A percentile compares a stretch with the other conserved stretches of the same genome.
phyloP scores from a whole-genome alignment of 2,113 vertebrate species.

The Dasyurus viverrinus region DNA sequence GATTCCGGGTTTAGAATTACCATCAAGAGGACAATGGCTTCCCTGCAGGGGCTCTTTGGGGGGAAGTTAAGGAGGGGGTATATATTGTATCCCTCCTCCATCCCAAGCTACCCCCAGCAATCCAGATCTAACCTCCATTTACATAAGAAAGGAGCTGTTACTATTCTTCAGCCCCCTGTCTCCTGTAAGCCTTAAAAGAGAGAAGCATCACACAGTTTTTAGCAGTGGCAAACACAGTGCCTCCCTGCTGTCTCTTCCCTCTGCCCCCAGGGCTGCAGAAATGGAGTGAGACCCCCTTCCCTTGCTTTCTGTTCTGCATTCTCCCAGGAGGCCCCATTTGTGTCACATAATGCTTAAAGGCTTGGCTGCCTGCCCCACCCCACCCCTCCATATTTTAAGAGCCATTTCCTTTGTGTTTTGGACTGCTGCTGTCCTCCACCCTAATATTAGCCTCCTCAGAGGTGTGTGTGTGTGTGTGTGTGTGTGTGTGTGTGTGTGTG shows the following conservation, averaged over 20 bases:
- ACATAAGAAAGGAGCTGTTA: not conserved
- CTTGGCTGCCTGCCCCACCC: not conserved
- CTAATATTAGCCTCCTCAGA: not conserved
- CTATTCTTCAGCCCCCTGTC: fast-evolving
- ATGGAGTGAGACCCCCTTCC: fast-evolving
- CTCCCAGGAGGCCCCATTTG: not conserved
- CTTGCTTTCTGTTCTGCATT: not conserved
- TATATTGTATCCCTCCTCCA: fast-evolving
- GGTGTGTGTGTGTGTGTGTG: not conserved
- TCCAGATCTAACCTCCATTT: not conserved
- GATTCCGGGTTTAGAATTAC: not conserved
- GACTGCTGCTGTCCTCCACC: not conserved
- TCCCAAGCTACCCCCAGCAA: not conserved
- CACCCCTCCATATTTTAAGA: not conserved
- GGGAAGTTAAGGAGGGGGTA: fast-evolving
- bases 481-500: not conserved
- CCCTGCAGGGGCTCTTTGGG: not conserved
- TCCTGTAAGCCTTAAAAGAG: fast-evolving
- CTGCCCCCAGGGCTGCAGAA: not conserved
- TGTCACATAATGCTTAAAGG: not conserved
- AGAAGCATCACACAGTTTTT: not conserved
- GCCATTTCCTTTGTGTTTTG: not conserved
- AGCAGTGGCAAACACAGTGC: not conserved
- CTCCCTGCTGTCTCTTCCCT: not conserved
- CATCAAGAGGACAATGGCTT: not conserved